These are phyloP conservation scores for Pegoplata infirma DNA, from an alignment of 2,888 invertebrate genomes.

Conservation along the genomic window DNA sequence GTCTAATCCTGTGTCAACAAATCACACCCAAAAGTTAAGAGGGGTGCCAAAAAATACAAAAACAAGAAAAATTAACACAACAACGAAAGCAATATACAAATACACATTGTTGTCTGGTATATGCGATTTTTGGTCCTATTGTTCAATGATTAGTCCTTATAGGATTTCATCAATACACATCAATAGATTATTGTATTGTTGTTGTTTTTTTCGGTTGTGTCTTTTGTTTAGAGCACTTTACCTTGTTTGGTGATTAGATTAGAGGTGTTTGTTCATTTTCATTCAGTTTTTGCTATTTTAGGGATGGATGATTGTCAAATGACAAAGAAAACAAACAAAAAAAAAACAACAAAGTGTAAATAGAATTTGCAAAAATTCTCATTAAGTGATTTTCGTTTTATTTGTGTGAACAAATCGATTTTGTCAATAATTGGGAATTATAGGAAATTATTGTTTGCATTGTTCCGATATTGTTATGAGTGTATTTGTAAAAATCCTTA, in stretches of 20 bases:
- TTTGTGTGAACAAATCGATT: conserved; percentile 10
- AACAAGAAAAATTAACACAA: conserved; percentile 15
- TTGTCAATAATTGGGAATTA: conserved; percentile 9
- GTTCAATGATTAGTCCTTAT: conserved; percentile 40
- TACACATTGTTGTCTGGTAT: too few species aligned
- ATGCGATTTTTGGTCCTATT: conserved; percentile 5
- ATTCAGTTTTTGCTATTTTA: not conserved
- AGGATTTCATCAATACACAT: conserved; percentile 59
- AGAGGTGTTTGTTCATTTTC: conserved; percentile 43
- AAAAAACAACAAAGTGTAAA: too few species aligned
- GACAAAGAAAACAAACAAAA: too few species aligned
- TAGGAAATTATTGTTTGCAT: not conserved
- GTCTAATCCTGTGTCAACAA: conserved; percentile 51
- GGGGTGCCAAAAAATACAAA: conserved; percentile 1
- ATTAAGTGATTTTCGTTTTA: conserved; percentile 39
- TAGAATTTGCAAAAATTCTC: conserved; percentile 48
- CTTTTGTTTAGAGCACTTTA: conserved; percentile 9
- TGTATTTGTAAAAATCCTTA: not conserved
- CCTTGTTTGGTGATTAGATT: not conserved
- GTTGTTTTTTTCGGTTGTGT: too few species aligned
- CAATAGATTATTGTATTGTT: conserved; percentile 34
- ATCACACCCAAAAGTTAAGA: not conserved
- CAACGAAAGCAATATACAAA: not conserved
- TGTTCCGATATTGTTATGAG: not conserved
- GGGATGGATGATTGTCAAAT: conserved; percentile 36